Base-by-base conservation (phyloP, 1,140 invertebrate genomes). In the Elymnias hypermnestra region DNA sequence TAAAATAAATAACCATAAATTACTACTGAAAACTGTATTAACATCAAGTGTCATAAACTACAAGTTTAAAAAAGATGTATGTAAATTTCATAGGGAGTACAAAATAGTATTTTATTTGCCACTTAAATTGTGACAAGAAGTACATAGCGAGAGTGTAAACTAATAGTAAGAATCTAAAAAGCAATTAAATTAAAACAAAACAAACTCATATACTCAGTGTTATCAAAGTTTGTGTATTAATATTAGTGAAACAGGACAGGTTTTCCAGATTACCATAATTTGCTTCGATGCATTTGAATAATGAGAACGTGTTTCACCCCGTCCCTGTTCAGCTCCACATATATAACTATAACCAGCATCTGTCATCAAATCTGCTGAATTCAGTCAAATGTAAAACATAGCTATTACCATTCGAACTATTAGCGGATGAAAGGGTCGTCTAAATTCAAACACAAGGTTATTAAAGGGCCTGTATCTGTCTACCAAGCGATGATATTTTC, bases 201-300 rank as follows among this genome's bases (percentile, higher is more conserved):
- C 3, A 21, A 21, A 21, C 6, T 21, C 6, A 3, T 21, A 36
- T 10, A 26, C 6, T n/a, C 17, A 2, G 47, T 39, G 17, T 54
- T 31, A 49, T 49, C 53, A 53, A 72, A 71, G 67, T 72, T 77
- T 79, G 74, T 77, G 58, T 82, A 82, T 77, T 81, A 81, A 75
- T 84, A 82, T 84, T 77, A 67, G 56, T 74, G 76, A 83, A 79
- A 81, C 78, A 83, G 76, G 81, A 64, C 81, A 84, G 74, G 74
- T 83, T 77, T 70, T 72, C 61, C 73, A 72, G 81, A 84, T 84
- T 84, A 84, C 72, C 81, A 84, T 84, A 84, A 84, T 84, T 82
- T 84, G 81, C 77, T 84, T 77, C 81, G 71, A 72, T 84, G 81
- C 77, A 82, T 84, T 84, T 82, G 77, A 77, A 84, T 84, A 84